Conservation (phyloP, 2,888 invertebrate genomes). For the Rhamphomyia laevipes region DNA sequence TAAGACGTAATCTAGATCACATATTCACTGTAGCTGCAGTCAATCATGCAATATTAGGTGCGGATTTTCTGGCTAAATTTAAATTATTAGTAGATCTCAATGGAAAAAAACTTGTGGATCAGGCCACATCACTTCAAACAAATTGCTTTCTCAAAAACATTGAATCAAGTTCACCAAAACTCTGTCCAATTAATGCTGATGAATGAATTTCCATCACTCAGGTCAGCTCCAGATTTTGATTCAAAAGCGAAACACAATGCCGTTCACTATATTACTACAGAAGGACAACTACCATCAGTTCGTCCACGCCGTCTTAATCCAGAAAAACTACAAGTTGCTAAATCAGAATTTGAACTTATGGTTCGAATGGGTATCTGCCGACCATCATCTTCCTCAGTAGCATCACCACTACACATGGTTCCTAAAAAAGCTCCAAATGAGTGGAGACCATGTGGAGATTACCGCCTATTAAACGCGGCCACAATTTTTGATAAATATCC, state of each 20-base stretch:
- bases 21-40: too few species aligned
- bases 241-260: neutral
- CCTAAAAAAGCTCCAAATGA: too few species aligned
- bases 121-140: too few species aligned
- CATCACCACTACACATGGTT: constrained; percentile 6
- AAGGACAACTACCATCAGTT: constrained; percentile 9
- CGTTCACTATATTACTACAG: constrained; percentile 10
- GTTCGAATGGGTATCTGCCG: constrained; percentile 6
- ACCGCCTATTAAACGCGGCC: neutral
- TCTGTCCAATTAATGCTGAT: too few species aligned
- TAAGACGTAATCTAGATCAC: too few species aligned
- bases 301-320: too few species aligned
- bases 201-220: neutral
- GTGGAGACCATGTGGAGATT: constrained; percentile 23
- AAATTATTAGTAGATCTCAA: too few species aligned
- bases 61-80: too few species aligned
- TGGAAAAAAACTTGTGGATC: too few species aligned
- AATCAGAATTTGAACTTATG: constrained; percentile 7
- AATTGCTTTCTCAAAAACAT: too few species aligned
- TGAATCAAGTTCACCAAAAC: too few species aligned
- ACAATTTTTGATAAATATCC: constrained; percentile 26
- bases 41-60: too few species aligned
- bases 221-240: neutral
- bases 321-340: constrained; percentile 12
- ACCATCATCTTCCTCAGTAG: constrained; percentile 2